phyloP scores from a whole-genome alignment of 1,140 invertebrate genomes.

The Palaemon carinicauda region DNA sequence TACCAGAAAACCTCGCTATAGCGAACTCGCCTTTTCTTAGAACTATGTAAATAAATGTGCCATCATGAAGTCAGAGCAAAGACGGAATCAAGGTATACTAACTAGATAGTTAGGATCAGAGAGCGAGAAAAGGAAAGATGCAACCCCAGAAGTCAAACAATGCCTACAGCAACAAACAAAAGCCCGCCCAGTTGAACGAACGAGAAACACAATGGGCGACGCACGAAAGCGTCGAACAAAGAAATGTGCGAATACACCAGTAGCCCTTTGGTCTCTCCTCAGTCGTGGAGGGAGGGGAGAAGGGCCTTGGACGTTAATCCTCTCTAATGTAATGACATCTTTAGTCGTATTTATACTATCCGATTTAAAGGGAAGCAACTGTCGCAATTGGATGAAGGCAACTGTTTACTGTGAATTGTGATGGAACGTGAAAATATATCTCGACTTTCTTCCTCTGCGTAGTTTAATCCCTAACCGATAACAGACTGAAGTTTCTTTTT shows the following conservation, averaged over 20 bases:
- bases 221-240: neutral
- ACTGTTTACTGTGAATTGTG: neutral
- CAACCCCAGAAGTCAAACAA: neutral
- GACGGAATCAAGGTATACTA: neutral
- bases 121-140: neutral
- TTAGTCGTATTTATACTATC: too few species aligned
- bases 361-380: neutral
- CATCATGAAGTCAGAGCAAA: neutral
- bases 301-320: neutral
- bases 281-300: neutral
- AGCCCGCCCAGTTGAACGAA: neutral
- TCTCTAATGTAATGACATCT: neutral
- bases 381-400: too few species aligned
- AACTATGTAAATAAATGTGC: neutral
- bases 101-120: neutral
- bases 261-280: too few species aligned
- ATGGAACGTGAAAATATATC: too few species aligned
- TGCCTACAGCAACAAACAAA: constrained; percentile 6
- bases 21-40: neutral
- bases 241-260: too few species aligned
- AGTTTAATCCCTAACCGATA: too few species aligned
- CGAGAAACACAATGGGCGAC: constrained; percentile 6
- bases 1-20: neutral
- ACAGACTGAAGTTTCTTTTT: too few species aligned
- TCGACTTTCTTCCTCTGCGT: too few species aligned